Evolutionary conservation across 2,888 invertebrate species (phyloP), one percentile per base, ranked within the genome.

Genomic region (Spodoptera exigua): DNA sequence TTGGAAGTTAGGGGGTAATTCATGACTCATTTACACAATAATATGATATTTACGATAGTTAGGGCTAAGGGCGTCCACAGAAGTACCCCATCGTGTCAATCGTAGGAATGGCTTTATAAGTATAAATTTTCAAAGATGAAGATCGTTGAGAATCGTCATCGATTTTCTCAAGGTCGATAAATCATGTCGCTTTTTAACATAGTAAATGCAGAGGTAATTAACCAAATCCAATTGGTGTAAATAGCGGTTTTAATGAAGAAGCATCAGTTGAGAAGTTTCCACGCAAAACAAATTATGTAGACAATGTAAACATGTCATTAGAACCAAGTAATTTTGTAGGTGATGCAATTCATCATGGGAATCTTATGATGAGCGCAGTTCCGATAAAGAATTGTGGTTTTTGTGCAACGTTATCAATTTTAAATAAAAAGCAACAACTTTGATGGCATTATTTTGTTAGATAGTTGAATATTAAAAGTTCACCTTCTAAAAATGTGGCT

Each of bases 281-380:
- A 55, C 46, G 58, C 7, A 16, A 74, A 53, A 40, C 43, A 35
- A 61, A 60, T 60, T 71, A 53, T 63, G 36, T 43, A 62, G 16
- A 74, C 52, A 63, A 48, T 58, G 54, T 51, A 56, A 74, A 74
- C 49, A 46, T 63, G 46, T 53, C 55, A 70, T 70, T 74, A 62
- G 36, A 17, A 14, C 37, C 27, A 54, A 48, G 62, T 58, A 39
- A 74, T 62, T 74, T 37, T 58, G 17, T 43, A 17, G 12, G 49
- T 72, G 67, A 43, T 53, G 62, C 58, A 63, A 74, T 74, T 62
- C 49, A 53, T 53, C 58, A 74, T 70, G 74, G 43, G 74, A 70
- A 69, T 54, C 13, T 63, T 51, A 21, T 34, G 43, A 40, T 66
- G 57, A 61, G 34, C 40, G 48, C 39, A 54, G 37, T 40, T 68